These are phyloP conservation scores for Rhegmatorhina hoffmannsi DNA, from an alignment of 2,113 vertebrate species.

Conservation along the genomic window DNA sequence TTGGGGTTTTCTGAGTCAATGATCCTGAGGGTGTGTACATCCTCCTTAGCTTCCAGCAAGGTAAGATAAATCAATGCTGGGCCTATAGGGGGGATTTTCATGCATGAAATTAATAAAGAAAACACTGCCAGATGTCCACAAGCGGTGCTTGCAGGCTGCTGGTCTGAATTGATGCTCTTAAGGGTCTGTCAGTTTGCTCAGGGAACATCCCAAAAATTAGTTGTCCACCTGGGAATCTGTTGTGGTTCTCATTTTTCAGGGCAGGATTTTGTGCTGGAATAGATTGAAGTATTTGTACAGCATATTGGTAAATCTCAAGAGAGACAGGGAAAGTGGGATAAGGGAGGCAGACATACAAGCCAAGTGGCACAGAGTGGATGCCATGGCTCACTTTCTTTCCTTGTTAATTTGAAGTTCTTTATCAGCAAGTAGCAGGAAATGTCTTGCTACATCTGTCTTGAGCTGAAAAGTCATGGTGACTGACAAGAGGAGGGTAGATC, in stretches of 20 bases:
- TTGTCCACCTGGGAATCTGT: background rate
- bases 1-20: background rate
- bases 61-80: background rate
- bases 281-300: background rate
- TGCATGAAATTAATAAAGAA: background rate
- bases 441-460: background rate
- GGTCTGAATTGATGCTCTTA: background rate
- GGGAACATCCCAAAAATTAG: background rate
- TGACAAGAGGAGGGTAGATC: background rate
- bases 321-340: background rate
- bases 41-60: background rate
- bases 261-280: background rate
- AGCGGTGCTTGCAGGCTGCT: background rate
- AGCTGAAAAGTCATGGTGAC: background rate
- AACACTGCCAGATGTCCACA: accelerated
- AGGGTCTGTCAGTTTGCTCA: background rate
- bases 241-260: background rate
- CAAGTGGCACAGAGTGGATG: background rate
- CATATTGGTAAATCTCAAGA: background rate
- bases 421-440: background rate
- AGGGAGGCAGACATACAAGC: background rate
- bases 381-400: background rate
- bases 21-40: background rate
- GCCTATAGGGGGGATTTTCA: background rate
- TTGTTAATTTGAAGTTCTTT: background rate